A percentile compares a stretch with the other conserved stretches of the same genome.
Evolutionary conservation across 2,113 vertebrate species (phyloP).

Genomic region (Rhagologus leucostigma): DNA sequence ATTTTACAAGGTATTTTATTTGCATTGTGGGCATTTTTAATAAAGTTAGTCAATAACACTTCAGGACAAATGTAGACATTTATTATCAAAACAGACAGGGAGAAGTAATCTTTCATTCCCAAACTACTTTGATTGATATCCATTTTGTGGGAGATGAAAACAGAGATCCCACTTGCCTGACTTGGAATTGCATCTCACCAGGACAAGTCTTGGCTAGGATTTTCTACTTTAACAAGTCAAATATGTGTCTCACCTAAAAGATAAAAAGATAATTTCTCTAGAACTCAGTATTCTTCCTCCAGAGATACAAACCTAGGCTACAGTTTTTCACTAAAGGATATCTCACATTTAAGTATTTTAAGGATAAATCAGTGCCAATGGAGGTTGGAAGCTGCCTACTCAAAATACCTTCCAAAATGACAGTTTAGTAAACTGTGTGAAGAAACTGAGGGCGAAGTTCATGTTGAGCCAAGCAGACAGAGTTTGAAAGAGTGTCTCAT

Average conservation of each 20-base stretch:
- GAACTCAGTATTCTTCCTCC: neutral
- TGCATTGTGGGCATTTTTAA: neutral
- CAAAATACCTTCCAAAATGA: neutral
- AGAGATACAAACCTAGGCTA: neutral
- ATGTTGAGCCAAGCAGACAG: accelerated
- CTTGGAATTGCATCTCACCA: neutral
- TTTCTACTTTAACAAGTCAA: neutral
- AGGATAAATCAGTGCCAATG: neutral
- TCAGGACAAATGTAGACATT: neutral
- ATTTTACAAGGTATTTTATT: neutral
- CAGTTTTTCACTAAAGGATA: neutral
- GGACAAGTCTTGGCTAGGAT: neutral
- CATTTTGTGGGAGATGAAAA: neutral
- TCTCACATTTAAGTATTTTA: neutral
- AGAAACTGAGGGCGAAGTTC: neutral
- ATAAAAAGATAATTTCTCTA: neutral
- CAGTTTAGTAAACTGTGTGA: neutral
- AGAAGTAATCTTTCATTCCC: neutral
- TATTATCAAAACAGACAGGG: neutral
- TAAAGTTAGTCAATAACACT: neutral
- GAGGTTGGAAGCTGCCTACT: neutral
- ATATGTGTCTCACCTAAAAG: neutral
- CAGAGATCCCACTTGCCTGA: neutral
- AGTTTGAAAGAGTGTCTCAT: neutral
- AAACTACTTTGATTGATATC: neutral